Conservation (phyloP, 2,113 vertebrate genomes). For the Pionites leucogaster region DNA sequence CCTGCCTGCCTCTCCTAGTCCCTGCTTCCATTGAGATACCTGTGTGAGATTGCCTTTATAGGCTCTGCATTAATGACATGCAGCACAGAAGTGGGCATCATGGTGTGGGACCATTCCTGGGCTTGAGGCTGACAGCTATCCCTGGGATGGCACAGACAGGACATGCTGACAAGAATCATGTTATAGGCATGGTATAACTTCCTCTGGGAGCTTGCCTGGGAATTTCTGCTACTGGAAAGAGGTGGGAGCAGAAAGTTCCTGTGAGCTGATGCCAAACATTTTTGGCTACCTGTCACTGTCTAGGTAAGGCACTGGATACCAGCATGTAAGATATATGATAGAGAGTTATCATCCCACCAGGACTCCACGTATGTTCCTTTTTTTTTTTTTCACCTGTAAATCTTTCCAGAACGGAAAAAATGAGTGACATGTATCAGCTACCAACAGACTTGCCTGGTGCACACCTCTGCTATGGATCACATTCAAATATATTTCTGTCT, state of each 20-base stretch:
- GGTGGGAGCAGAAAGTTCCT: not conserved
- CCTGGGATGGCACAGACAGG: not conserved
- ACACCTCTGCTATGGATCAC: not conserved
- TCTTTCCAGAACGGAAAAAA: not conserved
- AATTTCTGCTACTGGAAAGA: not conserved
- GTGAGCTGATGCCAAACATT: not conserved
- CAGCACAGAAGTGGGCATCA: not conserved
- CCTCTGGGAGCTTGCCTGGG: not conserved
- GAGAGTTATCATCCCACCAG: not conserved
- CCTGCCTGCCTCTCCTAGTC: not conserved
- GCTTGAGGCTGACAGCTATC: not conserved
- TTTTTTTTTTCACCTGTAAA: not conserved
- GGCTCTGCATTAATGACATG: not conserved
- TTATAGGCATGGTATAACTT: not conserved
- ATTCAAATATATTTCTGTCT: not conserved
- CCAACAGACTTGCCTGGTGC: not conserved
- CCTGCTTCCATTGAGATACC: not conserved
- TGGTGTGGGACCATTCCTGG: not conserved
- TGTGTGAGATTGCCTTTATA: not conserved
- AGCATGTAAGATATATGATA: not conserved
- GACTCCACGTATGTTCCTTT: not conserved
- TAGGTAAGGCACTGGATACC: not conserved
- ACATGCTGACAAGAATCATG: not conserved
- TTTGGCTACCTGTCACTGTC: not conserved
- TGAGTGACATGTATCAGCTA: not conserved